Evolutionary conservation across 2,888 invertebrate genomes (phyloP).

Genomic region (Pimpla rufipes): DNA sequence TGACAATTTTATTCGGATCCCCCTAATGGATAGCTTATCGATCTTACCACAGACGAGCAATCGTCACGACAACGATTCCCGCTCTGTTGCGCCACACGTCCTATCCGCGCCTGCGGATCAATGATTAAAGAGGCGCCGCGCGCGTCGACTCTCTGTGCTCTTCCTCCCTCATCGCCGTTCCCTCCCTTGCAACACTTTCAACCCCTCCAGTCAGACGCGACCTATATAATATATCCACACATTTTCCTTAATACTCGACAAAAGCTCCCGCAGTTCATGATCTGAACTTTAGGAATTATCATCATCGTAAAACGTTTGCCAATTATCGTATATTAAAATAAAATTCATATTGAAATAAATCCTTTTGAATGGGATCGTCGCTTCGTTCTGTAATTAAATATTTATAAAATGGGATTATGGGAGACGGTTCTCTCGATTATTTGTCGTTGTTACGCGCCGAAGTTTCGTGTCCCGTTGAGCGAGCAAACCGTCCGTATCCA

Average conservation of each 20-base stretch:
- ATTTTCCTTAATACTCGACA: neutral
- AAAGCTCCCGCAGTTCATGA: too few relatives aligned
- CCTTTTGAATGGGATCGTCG: too few relatives aligned
- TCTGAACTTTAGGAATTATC: neutral
- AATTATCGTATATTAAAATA: too few relatives aligned
- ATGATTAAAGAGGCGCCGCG: slow-evolving; percentile 68
- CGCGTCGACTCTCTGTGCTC: slow-evolving; percentile 46
- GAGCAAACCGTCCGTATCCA: slow-evolving; percentile 50
- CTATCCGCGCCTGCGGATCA: slow-evolving; percentile 62
- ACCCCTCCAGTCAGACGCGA: slow-evolving; percentile 7
- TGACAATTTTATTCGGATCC: neutral
- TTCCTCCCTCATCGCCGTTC: slow-evolving; percentile 14
- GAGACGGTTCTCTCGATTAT: neutral
- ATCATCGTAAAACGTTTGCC: too few relatives aligned
- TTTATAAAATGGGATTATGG: neutral
- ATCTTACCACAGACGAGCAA: slow-evolving; percentile 3
- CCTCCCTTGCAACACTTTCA: slow-evolving; percentile 5
- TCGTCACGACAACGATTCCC: slow-evolving; percentile 13
- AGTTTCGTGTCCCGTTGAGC: slow-evolving; percentile 46
- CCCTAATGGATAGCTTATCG: neutral
- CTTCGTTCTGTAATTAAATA: neutral
- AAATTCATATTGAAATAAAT: too few relatives aligned
- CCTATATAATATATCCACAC: slow-evolving; percentile 13
- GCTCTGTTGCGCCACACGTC: slow-evolving; percentile 26
- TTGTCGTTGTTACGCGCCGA: slow-evolving; percentile 27